Conservation (phyloP, 2,888 invertebrate species). For the Hecatera dysodea region DNA sequence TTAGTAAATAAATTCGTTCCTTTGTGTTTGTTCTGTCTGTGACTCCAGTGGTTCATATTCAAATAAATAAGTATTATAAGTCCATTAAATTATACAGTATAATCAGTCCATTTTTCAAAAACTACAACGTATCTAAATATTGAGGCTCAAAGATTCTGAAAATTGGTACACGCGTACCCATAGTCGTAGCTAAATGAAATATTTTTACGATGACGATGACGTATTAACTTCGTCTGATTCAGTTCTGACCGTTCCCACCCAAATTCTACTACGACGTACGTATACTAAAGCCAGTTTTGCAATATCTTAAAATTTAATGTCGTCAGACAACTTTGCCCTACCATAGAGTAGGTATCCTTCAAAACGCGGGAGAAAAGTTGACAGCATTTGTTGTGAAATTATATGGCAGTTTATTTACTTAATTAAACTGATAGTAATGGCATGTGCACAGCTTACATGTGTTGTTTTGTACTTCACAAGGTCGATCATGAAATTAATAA, state of each 20-base stretch:
- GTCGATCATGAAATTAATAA: conserved; percentile 5
- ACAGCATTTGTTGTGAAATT: conserved; percentile 65
- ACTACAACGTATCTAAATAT: conserved; percentile 17
- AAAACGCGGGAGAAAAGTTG: conserved; percentile 60
- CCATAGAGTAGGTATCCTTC: conserved; percentile 64
- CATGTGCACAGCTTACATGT: conserved; percentile 23
- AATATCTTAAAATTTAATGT: conserved; percentile 51
- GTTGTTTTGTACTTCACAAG: conserved; percentile 24
- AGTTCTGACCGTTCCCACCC: conserved; percentile 31
- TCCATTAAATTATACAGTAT: neutral
- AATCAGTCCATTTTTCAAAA: conserved; percentile 28
- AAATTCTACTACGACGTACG: conserved; percentile 33
- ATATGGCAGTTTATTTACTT: conserved; percentile 62
- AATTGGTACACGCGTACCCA: neutral
- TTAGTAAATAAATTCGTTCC: neutral
- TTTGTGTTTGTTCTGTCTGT: neutral
- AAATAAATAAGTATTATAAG: conserved; percentile 5
- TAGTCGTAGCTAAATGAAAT: conserved; percentile 17
- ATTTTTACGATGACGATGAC: conserved; percentile 14
- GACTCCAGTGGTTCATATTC: neutral
- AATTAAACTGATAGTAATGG: conserved; percentile 47
- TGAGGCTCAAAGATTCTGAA: conserved; percentile 45
- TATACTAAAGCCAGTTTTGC: conserved; percentile 51
- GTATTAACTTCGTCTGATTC: conserved; percentile 32
- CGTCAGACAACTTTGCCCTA: conserved; percentile 46